These are phyloP conservation scores for Odontocerum albicorne DNA, from an alignment of 2,888 invertebrate species.

Conservation along the genomic window DNA sequence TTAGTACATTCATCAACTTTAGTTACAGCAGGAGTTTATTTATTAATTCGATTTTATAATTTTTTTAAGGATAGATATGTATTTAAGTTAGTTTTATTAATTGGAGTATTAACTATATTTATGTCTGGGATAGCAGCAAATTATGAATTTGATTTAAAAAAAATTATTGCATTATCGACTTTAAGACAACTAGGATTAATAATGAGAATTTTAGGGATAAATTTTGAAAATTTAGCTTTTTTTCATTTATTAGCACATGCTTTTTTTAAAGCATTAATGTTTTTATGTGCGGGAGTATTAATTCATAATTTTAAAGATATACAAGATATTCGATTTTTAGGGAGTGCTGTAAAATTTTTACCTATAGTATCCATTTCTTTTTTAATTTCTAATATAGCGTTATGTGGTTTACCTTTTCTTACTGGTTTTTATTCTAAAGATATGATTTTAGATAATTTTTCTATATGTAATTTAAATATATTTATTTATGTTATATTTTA, in stretches of 20 bases:
- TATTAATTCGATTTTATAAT: slow-evolving; percentile 69
- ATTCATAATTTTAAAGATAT: slow-evolving; percentile 65
- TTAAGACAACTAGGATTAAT: slow-evolving; percentile 76
- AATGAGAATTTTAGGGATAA: slow-evolving; percentile 64
- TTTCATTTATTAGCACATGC: slow-evolving; percentile 75
- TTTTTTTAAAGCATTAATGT: slow-evolving; percentile 74
- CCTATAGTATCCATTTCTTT: slow-evolving; percentile 59
- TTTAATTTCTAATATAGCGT: slow-evolving; percentile 60
- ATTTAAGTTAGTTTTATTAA: slow-evolving; percentile 55
- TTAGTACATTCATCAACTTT: slow-evolving; percentile 79
- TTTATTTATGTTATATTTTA: slow-evolving; percentile 58
- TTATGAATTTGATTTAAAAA: slow-evolving; percentile 72
- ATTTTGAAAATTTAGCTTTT: slow-evolving; percentile 60
- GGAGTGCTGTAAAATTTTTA: slow-evolving; percentile 50
- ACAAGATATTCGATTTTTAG: slow-evolving; percentile 70
- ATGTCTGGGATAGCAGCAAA: slow-evolving; percentile 61
- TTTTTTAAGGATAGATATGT: slow-evolving; percentile 49
- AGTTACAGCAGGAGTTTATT: slow-evolving; percentile 75
- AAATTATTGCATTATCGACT: slow-evolving; percentile 77
- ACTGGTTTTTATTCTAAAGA: slow-evolving; percentile 68
- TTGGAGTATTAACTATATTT: slow-evolving; percentile 62
- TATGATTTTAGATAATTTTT: slow-evolving; percentile 61
- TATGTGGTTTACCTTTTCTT: slow-evolving; percentile 67
- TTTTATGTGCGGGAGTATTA: slow-evolving; percentile 70
- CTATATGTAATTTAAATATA: slow-evolving; percentile 56